Evolutionary conservation across 23 tunicate species (phyloP), one percentile per base, ranked within the genome.

Genomic region (Oikopleura vanhoeffeni): DNA sequence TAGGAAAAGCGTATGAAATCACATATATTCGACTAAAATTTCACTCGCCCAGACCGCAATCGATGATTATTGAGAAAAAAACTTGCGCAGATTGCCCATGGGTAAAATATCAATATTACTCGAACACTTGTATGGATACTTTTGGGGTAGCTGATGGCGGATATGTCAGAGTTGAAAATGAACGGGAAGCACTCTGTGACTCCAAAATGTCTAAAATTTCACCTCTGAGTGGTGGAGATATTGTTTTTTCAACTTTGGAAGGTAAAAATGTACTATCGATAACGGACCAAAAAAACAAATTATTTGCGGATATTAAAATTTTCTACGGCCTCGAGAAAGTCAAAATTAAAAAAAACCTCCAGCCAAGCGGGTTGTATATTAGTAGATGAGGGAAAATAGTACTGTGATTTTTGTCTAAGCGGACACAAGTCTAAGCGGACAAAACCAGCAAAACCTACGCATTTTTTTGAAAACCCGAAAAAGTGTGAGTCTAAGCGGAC

Each of bases 1-100:
- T 87, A 90, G 99, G 85, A 67, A 95, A 95, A 76, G 87, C 99
- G 4, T 95, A 88, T 89, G 99, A 95, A 85, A 95, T 95, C 57
- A 95, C 99, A 27, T 95, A 95, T 87, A 95, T 95, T 1, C 84
- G 96, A 83, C 41, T 95, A 49, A 85, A 84, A 84, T 95, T 90
- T 85, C 91, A 95, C 71, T 87, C 92, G 39, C 88, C 99, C 2
- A 41, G 99, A 41, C 99, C 99, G 13, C 96, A 95, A 84, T 88
- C 92, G 42, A 90, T 95, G 40, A 86, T 95, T 38, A 90, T 95
- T 34, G 91, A 88, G 84, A 95, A 91, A 75, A 95, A 89, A 90
- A 88, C 83, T 0, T 95, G 99, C 60, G 86, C 57, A 4, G 58
- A 40, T 0, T 95, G 99, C 84, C 90, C 89, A 13, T 95, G 99